A percentile compares a stretch with the other conserved stretches of the same genome.
These are phyloP conservation scores for Siphamia tubifer DNA, from an alignment of 2,113 vertebrate species.

Conservation along the genomic window DNA sequence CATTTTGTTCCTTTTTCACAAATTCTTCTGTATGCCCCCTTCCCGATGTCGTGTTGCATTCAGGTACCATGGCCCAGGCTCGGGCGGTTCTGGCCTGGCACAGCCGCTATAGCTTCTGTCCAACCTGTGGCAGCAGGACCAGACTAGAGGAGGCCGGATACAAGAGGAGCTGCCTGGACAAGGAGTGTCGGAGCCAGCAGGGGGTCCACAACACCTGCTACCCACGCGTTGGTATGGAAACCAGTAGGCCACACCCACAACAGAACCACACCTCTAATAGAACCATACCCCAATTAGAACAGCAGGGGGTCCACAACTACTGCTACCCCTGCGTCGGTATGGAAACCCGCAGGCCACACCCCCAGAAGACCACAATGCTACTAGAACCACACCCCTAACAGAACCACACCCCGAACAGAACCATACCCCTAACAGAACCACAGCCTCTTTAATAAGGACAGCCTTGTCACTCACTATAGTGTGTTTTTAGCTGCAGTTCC, in stretches of 20 bases:
- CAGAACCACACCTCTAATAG: not conserved
- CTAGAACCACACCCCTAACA: too few species aligned
- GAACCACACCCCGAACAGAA: too few species aligned
- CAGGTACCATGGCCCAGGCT: slow-evolving; percentile 91
- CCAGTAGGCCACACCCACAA: not conserved
- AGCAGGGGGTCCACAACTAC: too few species aligned
- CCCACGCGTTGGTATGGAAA: slow-evolving; percentile 88
- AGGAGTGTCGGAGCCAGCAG: slow-evolving; percentile 83
- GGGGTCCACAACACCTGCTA: slow-evolving; percentile 94
- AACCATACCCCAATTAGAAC: too few species aligned
- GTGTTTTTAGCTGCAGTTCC: too few species aligned
- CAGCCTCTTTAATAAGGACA: too few species aligned
- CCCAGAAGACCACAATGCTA: too few species aligned
- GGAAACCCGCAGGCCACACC: too few species aligned
- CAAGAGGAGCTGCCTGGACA: slow-evolving; percentile 88
- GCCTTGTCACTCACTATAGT: too few species aligned
- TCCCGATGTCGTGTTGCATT: too few species aligned
- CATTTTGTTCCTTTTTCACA: not conserved
- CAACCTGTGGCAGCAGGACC: slow-evolving; percentile 88
- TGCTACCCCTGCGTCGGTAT: too few species aligned
- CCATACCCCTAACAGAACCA: too few species aligned
- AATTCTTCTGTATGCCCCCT: not conserved
- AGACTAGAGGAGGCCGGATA: slow-evolving; percentile 87
- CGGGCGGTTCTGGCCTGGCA: slow-evolving; percentile 92
- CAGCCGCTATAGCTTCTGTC: slow-evolving; percentile 87